These are phyloP conservation scores for Nymphalis c-album DNA, from an alignment of 2,888 invertebrate genomes.

Conservation along the genomic window DNA sequence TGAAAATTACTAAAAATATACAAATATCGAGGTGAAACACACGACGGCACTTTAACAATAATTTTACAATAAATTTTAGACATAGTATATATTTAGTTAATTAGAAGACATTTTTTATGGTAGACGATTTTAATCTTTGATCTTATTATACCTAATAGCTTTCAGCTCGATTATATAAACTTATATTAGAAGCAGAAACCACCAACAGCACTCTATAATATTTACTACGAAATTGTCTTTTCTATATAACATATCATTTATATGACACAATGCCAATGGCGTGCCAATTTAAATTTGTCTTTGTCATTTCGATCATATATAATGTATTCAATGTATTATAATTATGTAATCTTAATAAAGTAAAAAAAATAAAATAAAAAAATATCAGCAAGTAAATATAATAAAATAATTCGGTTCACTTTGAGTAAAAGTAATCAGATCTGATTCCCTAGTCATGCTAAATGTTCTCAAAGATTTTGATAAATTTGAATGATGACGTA, in stretches of 20 bases:
- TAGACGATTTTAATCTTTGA: slow-evolving; percentile 10
- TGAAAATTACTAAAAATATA: slow-evolving; percentile 17
- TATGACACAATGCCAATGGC: too few relatives aligned
- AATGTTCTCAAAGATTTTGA: too few relatives aligned
- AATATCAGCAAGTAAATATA: neutral
- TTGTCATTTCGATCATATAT: neutral
- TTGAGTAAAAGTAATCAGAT: too few relatives aligned
- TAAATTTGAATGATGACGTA: too few relatives aligned
- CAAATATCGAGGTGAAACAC: slow-evolving; percentile 2
- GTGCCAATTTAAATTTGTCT: neutral
- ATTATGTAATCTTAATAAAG: neutral
- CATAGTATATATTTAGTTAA: slow-evolving; percentile 10
- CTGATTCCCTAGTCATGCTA: too few relatives aligned
- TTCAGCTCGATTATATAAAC: slow-evolving; percentile 13
- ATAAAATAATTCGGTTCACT: too few relatives aligned
- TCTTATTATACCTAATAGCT: slow-evolving; percentile 18
- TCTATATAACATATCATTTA: neutral
- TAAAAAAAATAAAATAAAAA: neutral
- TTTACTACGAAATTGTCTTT: slow-evolving; percentile 9
- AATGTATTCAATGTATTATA: neutral
- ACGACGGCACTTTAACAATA: slow-evolving; percentile 20
- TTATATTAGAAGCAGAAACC: slow-evolving; percentile 18
- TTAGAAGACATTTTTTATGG: slow-evolving; percentile 13
- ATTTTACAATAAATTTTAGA: slow-evolving; percentile 9
- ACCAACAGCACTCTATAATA: slow-evolving; percentile 1